These are phyloP conservation scores for Fabriciana adippe DNA, from an alignment of 2,888 invertebrate genomes.

Conservation along the genomic window DNA sequence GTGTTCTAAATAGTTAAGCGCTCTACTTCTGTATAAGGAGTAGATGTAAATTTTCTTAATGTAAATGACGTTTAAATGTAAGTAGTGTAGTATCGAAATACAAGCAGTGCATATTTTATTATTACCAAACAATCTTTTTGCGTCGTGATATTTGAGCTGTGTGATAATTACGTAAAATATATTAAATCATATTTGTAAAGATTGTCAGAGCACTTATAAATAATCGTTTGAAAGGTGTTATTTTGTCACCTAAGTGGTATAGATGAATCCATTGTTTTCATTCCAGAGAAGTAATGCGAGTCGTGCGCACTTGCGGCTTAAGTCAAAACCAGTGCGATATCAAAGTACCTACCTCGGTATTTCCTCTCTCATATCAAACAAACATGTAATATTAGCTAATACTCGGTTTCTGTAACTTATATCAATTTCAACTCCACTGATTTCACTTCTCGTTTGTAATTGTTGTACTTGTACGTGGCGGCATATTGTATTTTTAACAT, in stretches of 20 bases:
- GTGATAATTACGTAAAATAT: too few relatives aligned
- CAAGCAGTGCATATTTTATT: background rate
- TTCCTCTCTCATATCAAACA: constrained; percentile 41
- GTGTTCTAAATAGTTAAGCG: constrained; percentile 24
- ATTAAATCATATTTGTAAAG: too few relatives aligned
- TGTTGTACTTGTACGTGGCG: constrained; percentile 1
- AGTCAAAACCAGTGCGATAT: constrained; percentile 37
- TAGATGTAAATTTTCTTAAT: constrained; percentile 32
- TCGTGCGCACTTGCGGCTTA: constrained; percentile 57
- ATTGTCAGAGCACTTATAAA: background rate
- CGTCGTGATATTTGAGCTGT: too few relatives aligned
- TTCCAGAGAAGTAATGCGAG: constrained; percentile 62
- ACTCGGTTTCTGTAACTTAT: constrained; percentile 35
- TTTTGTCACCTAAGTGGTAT: constrained; percentile 48
- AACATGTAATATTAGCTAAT: constrained; percentile 40
- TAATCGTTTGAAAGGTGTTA: background rate
- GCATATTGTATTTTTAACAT: background rate
- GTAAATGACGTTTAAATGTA: constrained; percentile 28
- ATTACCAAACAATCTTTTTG: too few relatives aligned
- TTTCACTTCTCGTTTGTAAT: constrained; percentile 26
- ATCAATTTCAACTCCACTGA: constrained; percentile 35
- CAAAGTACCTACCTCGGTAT: constrained; percentile 38
- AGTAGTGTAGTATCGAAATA: constrained; percentile 10
- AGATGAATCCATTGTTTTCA: constrained; percentile 65
- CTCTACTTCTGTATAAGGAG: constrained; percentile 32